Evolutionary conservation across 2,888 invertebrate species (phyloP).

Genomic region (Cantharis flavilabris): DNA sequence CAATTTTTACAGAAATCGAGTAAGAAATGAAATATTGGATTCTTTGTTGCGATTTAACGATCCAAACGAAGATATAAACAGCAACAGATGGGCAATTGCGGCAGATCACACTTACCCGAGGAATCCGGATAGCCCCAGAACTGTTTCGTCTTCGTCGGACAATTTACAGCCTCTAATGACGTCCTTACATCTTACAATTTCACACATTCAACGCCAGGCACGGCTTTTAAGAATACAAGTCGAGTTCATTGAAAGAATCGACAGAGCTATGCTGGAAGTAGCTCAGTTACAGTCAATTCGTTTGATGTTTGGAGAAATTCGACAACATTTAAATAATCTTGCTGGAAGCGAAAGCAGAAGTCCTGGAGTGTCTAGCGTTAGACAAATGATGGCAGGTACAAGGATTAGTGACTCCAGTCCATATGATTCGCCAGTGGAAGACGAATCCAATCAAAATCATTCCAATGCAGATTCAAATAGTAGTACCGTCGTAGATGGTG

Average conservation of each 20-base stretch:
- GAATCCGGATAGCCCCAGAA: constrained; percentile 34
- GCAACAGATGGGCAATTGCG: constrained; percentile 21
- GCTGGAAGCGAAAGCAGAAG: constrained; percentile 57
- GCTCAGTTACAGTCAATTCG: constrained; percentile 64
- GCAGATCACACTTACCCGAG: constrained; percentile 51
- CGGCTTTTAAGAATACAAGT: constrained; percentile 48
- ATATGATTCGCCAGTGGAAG: constrained; percentile 44
- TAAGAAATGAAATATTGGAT: constrained; percentile 9
- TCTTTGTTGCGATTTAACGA: background rate
- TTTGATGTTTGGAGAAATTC: constrained; percentile 67
- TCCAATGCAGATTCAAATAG: background rate
- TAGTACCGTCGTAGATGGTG: background rate
- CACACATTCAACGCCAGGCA: constrained; percentile 52
- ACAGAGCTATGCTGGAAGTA: constrained; percentile 53
- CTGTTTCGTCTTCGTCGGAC: constrained; percentile 27
- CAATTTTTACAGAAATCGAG: background rate
- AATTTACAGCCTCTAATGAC: constrained; percentile 50
- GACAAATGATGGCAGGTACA: constrained; percentile 56
- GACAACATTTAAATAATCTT: constrained; percentile 59
- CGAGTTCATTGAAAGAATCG: constrained; percentile 51
- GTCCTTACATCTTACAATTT: constrained; percentile 50
- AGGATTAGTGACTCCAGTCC: constrained; percentile 53
- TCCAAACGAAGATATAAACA: constrained; percentile 17
- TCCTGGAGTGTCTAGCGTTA: constrained; percentile 49
- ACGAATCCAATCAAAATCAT: constrained; percentile 19